Evolutionary conservation across 1,140 invertebrate genomes (phyloP).

Genomic region (Drosophila triauraria): DNA sequence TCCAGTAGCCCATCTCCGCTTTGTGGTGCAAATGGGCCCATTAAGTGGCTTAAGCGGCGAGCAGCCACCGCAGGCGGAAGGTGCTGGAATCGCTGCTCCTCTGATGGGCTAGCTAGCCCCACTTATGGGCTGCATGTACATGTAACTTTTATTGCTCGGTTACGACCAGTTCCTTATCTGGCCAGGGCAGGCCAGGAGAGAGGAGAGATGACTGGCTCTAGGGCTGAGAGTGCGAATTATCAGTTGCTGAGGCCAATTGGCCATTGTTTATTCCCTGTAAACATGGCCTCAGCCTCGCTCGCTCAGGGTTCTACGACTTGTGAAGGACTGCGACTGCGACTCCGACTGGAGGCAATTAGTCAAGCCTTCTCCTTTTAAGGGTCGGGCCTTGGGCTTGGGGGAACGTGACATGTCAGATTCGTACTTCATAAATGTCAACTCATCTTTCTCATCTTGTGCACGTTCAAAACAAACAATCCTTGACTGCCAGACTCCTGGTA

Average conservation of each 20-base stretch:
- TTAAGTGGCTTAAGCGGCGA: constrained; percentile 32
- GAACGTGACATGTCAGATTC: constrained; percentile 63
- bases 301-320: constrained; percentile 29
- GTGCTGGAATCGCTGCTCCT: constrained; percentile 16
- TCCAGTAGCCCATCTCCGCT: constrained; percentile 47
- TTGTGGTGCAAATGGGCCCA: constrained; percentile 46
- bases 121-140: constrained; percentile 36
- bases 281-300: constrained; percentile 2
- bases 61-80: constrained; percentile 6
- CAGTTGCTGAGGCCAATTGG: constrained; percentile 39
- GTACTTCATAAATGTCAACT: constrained; percentile 47
- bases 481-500: neutral
- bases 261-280: constrained; percentile 48
- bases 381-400: constrained; percentile 1
- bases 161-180: constrained; percentile 49
- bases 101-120: constrained; percentile 34
- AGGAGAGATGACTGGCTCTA: neutral
- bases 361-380: constrained; percentile 7
- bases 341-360: constrained; percentile 19
- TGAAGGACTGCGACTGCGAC: constrained; percentile 30
- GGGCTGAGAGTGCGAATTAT: constrained; percentile 37
- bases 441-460: constrained; percentile 35
- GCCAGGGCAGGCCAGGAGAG: constrained; percentile 1
- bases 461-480: constrained; percentile 38
- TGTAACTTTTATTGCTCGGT: constrained; percentile 50